Conservation (phyloP, 2,113 vertebrate species). For the Hydrolagus affinis region DNA sequence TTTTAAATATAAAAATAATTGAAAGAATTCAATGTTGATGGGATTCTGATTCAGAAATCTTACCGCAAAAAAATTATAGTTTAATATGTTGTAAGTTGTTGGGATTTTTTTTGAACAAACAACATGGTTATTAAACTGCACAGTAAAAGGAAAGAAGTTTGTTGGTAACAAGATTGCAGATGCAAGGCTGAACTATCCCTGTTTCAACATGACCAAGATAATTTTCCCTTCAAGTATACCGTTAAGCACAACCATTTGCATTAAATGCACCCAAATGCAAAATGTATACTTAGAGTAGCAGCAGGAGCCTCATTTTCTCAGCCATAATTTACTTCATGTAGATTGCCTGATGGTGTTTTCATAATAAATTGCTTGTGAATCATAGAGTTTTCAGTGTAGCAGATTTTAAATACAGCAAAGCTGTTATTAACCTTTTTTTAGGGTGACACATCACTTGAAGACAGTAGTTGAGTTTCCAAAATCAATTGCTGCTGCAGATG, state of each 20-base stretch:
- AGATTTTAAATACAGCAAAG: conserved; percentile 31
- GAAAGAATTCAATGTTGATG: too few species aligned
- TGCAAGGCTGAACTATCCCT: background rate
- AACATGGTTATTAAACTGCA: too few species aligned
- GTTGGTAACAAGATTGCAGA: background rate
- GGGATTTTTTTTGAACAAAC: too few species aligned
- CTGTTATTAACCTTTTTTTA: conserved; percentile 23
- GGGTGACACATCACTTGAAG: conserved; percentile 10
- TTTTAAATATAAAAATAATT: too few species aligned
- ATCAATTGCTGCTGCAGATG: background rate
- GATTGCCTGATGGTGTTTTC: conserved; percentile 74
- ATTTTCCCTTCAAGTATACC: conserved; percentile 60
- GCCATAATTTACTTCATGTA: conserved; percentile 85
- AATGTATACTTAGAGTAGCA: conserved; percentile 62
- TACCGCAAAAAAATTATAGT: background rate
- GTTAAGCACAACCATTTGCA: conserved; percentile 55
- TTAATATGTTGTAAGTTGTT: background rate
- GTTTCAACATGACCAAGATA: conserved; percentile 5
- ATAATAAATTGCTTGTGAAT: conserved; percentile 97
- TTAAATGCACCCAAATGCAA: conserved; percentile 77
- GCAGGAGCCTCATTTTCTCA: conserved; percentile 90
- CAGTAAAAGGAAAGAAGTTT: background rate
- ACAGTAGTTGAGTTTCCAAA: conserved; percentile 8
- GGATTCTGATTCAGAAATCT: background rate
- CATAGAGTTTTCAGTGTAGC: conserved; percentile 51